phyloP scores from a whole-genome alignment of 2,888 invertebrate genomes.

The Ramazzottius varieornatus region DNA sequence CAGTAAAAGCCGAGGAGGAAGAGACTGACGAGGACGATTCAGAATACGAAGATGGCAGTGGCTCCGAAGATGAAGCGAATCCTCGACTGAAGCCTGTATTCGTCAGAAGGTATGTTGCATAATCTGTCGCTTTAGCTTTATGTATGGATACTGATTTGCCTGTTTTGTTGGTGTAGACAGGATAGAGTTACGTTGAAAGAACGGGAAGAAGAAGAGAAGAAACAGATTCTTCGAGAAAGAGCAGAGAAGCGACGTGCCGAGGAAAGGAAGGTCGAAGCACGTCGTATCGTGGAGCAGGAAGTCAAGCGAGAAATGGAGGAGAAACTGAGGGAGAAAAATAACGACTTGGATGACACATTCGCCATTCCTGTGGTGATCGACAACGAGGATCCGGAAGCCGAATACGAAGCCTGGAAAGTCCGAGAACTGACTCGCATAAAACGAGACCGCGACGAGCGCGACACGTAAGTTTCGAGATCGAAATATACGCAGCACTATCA shows the following conservation, averaged over 20 bases:
- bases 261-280: conserved; percentile 31
- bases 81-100: conserved; percentile 80
- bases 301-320: conserved; percentile 52
- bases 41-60: conserved; percentile 19
- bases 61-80: conserved; percentile 49
- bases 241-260: conserved; percentile 61
- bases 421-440: conserved; percentile 85
- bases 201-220: conserved; percentile 58
- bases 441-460: conserved; percentile 76
- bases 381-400: conserved; percentile 68
- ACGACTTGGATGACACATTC: conserved; percentile 10
- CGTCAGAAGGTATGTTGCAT: conserved; percentile 38
- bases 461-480: conserved; percentile 37
- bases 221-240: conserved; percentile 52
- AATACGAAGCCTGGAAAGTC: conserved; percentile 92
- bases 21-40: conserved; percentile 5
- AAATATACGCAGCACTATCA: conserved; percentile 5
- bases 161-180: no score
- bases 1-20: neutral
- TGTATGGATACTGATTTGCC: neutral
- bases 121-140: conserved; percentile 6
- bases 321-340: conserved; percentile 30
- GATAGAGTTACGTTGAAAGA: conserved; percentile 86
- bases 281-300: conserved; percentile 54
- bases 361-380: conserved; percentile 26